A percentile compares a stretch with the other conserved stretches of the same genome.
These are phyloP conservation scores for Phoenicopterus ruber DNA, from an alignment of 2,113 vertebrate genomes.

Conservation along the genomic window DNA sequence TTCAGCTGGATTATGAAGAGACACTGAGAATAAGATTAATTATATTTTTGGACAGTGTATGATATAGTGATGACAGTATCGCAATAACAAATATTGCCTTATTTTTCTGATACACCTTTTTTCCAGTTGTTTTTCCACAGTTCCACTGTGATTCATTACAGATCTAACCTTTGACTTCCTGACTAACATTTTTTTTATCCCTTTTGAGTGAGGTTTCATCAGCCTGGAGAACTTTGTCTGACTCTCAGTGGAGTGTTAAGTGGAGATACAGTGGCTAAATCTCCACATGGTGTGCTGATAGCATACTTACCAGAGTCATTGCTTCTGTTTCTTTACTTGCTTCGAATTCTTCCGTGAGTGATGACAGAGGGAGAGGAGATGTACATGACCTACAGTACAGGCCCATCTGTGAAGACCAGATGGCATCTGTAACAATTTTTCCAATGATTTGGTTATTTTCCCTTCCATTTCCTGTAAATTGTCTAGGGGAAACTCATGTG, in stretches of 20 bases:
- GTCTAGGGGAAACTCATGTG: neutral
- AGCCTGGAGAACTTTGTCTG: neutral
- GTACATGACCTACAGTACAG: neutral
- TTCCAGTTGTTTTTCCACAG: neutral
- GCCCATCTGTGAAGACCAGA: slow-evolving; percentile 35
- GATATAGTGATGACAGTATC: neutral
- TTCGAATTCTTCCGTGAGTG: neutral
- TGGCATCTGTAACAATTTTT: slow-evolving; percentile 23
- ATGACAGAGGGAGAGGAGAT: neutral
- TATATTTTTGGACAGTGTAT: neutral
- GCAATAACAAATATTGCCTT: neutral
- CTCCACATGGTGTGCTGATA: neutral
- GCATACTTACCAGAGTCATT: neutral
- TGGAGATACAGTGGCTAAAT: neutral
- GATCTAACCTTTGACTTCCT: neutral
- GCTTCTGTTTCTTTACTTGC: slow-evolving; percentile 7
- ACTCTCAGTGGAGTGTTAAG: neutral
- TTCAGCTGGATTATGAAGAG: neutral
- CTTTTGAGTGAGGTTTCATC: neutral
- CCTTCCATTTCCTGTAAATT: slow-evolving; percentile 43
- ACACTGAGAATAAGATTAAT: neutral
- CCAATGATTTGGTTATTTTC: slow-evolving; percentile 28
- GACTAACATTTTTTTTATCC: neutral
- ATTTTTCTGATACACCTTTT: neutral
- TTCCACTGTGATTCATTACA: neutral